Evolutionary conservation across 2,113 vertebrate species (phyloP).

Genomic region (Erinaceus europaeus): DNA sequence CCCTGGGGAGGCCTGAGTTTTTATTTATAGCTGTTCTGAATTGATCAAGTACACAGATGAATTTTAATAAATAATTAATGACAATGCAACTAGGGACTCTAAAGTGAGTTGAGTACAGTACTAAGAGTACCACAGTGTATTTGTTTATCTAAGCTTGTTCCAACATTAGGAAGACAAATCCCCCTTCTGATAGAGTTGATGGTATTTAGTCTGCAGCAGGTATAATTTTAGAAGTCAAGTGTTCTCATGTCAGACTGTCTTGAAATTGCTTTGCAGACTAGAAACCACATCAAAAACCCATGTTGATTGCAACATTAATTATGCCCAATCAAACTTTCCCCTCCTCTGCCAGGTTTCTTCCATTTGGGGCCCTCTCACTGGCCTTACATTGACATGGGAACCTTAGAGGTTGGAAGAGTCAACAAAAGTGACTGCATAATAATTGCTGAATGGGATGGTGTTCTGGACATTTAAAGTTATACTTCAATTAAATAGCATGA

Average conservation of each 20-base stretch:
- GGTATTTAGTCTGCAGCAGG: conserved; percentile 35
- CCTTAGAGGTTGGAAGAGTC: not conserved
- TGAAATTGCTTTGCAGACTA: conserved; percentile 52
- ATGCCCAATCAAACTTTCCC: not conserved
- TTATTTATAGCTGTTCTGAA: conserved; percentile 48
- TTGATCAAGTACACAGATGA: conserved; percentile 51
- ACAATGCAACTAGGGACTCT: conserved; percentile 40
- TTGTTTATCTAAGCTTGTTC: conserved; percentile 30
- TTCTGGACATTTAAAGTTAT: not conserved
- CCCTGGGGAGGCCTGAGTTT: conserved; percentile 11
- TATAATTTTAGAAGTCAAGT: conserved; percentile 60
- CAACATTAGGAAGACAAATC: conserved; percentile 29
- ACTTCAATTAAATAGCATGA: conserved; percentile 1
- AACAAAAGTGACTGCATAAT: not conserved
- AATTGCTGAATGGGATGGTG: not conserved
- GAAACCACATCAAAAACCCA: conserved; percentile 54
- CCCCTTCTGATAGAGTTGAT: not conserved
- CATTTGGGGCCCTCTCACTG: not conserved
- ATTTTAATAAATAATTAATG: conserved; percentile 66
- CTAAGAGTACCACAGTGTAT: conserved; percentile 23
- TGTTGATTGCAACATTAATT: conserved; percentile 17
- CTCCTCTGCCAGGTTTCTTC: not conserved
- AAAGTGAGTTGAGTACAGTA: conserved; percentile 12
- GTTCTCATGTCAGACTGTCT: conserved; percentile 28
- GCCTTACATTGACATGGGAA: not conserved